Percentiles rank a stretch among this genome's conserved stretches.
Conservation (phyloP, 2,113 vertebrate genomes). For the Atractosteus spatula region DNA sequence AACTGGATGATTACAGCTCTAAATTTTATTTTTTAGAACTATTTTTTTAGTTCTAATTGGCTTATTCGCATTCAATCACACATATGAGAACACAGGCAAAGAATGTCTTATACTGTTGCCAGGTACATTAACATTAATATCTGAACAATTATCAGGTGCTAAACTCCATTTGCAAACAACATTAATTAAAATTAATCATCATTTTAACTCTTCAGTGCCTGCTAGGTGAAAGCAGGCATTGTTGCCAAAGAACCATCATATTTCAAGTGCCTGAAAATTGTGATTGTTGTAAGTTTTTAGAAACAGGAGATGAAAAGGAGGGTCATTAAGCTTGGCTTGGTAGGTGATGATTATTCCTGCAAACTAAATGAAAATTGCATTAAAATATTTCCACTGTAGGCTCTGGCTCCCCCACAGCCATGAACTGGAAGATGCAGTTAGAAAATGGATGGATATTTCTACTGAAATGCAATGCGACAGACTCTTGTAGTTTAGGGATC, state of each 20-base stretch:
- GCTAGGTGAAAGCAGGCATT: not conserved
- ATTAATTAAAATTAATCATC: constrained; percentile 21
- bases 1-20: constrained; percentile 15
- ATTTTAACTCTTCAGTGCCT: constrained; percentile 6
- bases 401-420: no score
- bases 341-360: not conserved
- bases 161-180: constrained; percentile 16
- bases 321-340: not conserved
- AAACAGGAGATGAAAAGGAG: not conserved
- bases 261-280: constrained; percentile 11
- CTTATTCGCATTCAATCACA: constrained; percentile 14
- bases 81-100: constrained; percentile 11
- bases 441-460: no score
- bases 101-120: constrained; percentile 9
- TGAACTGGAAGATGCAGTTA: no score
- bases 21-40: constrained; percentile 14
- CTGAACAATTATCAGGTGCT: constrained; percentile 18
- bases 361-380: constrained; percentile 10
- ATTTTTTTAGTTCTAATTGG: constrained; percentile 26
- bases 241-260: not conserved
- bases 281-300: not conserved
- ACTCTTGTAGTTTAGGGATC: not conserved
- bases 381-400: constrained; percentile 1
- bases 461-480: no score
- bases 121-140: constrained; percentile 22